Percentiles rank a stretch among this genome's conserved stretches.
Conservation (phyloP, 30 jellyfish, hydroid and myxozoan species). For the Aurelia aurita region DNA sequence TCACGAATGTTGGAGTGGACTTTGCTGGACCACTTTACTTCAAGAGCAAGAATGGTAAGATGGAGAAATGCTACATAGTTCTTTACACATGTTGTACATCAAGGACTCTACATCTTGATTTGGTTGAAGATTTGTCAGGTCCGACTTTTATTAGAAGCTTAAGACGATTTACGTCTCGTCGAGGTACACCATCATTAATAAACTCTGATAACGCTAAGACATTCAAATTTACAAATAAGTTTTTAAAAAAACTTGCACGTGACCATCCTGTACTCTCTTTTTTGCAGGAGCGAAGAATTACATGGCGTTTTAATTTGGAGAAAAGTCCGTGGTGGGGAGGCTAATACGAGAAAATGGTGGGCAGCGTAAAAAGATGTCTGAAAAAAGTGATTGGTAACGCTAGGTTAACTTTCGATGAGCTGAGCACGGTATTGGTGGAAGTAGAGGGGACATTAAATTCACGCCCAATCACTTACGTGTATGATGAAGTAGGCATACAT, state of each 20-base stretch:
- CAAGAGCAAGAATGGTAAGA: not conserved
- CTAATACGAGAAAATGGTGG: constrained; percentile 13
- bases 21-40: constrained; percentile 13
- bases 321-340: constrained; percentile 59
- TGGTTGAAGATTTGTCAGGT: constrained; percentile 25
- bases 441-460: constrained; percentile 33
- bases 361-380: constrained; percentile 2
- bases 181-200: too few relatives aligned
- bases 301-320: constrained; percentile 33
- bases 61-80: constrained; percentile 19
- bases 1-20: constrained; percentile 32
- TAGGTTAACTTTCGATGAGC: constrained; percentile 23
- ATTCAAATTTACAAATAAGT: not conserved
- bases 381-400: constrained; percentile 28
- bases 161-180: constrained; percentile 13
- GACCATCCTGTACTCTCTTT: not conserved
- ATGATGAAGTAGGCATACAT: constrained; percentile 21
- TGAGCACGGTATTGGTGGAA: constrained; percentile 16
- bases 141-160: constrained; percentile 11
- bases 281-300: constrained; percentile 2
- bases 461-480: constrained; percentile 25
- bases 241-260: not conserved
- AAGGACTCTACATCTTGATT: constrained; percentile 40
- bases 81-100: constrained; percentile 3
- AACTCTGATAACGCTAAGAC: not conserved